A percentile compares a stretch with the other conserved stretches of the same genome.
These are phyloP conservation scores for Ophion slaviceki DNA, from an alignment of 2,888 invertebrate species.

Conservation along the genomic window DNA sequence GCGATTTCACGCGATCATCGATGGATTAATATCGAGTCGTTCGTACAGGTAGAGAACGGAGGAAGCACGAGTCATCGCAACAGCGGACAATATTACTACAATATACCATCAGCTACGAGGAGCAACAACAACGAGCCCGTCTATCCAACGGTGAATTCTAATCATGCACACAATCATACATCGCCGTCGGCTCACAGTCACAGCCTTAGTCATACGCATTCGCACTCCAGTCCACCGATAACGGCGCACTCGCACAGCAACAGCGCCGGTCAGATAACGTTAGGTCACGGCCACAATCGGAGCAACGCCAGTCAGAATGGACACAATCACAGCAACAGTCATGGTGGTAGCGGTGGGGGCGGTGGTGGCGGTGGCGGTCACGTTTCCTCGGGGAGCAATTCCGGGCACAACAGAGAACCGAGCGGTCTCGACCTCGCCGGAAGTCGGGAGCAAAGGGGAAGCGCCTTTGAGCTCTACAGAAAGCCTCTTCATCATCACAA, in stretches of 20 bases:
- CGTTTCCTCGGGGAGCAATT: constrained; percentile 72
- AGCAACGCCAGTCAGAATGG: constrained; percentile 78
- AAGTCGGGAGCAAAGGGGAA: constrained; percentile 94
- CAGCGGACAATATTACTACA: constrained; percentile 85
- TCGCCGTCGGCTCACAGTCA: constrained; percentile 78
- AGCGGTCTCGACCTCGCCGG: constrained; percentile 90
- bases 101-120: constrained; percentile 82
- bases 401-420: constrained; percentile 83
- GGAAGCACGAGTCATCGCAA: constrained; percentile 84
- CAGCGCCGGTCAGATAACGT: constrained; percentile 80
- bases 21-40: constrained; percentile 61
- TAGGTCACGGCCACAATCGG: constrained; percentile 78
- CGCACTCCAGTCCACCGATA: constrained; percentile 80
- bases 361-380: constrained; percentile 72
- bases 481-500: constrained; percentile 95
- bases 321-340: constrained; percentile 75
- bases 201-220: constrained; percentile 80
- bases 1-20: constrained; percentile 14
- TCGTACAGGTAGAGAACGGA: constrained; percentile 83
- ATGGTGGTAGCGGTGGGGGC: constrained; percentile 69
- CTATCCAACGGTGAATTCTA: constrained; percentile 76
- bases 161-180: constrained; percentile 78
- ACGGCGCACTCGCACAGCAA: constrained; percentile 81
- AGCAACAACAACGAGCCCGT: constrained; percentile 74
- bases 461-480: constrained; percentile 97